phyloP scores from a whole-genome alignment of 2,888 invertebrate genomes.

The Campoplex capitator region DNA sequence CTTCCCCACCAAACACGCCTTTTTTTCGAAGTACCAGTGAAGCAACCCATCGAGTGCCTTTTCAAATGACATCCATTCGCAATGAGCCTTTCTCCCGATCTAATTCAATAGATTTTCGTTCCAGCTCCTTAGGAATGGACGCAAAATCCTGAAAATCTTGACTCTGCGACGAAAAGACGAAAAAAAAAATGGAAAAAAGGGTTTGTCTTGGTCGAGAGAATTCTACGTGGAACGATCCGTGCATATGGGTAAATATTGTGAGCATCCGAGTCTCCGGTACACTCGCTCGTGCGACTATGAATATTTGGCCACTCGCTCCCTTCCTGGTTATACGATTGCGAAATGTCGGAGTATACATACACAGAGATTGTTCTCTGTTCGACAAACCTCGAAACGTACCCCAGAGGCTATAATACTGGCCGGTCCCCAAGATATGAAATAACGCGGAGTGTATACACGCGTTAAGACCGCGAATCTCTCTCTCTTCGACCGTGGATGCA shows the following conservation, averaged over 20 bases:
- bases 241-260: constrained; percentile 8
- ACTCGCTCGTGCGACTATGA: constrained; percentile 68
- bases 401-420: constrained; percentile 66
- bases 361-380: background rate
- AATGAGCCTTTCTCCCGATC: background rate
- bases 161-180: background rate
- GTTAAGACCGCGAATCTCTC: constrained; percentile 42
- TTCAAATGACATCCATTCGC: background rate
- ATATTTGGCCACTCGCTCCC: constrained; percentile 80
- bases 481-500: constrained; percentile 12
- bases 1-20: too few relatives aligned
- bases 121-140: too few relatives aligned
- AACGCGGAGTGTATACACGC: constrained; percentile 55
- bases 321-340: constrained; percentile 56
- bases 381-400: constrained; percentile 41
- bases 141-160: too few relatives aligned
- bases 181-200: background rate
- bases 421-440: constrained; percentile 72
- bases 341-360: constrained; percentile 34
- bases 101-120: background rate
- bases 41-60: background rate
- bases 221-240: constrained; percentile 8
- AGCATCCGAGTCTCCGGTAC: background rate
- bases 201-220: background rate
- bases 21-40: too few relatives aligned